Evolutionary conservation across 2,113 vertebrate genomes (phyloP).

Genomic region (Diadophis punctatus): DNA sequence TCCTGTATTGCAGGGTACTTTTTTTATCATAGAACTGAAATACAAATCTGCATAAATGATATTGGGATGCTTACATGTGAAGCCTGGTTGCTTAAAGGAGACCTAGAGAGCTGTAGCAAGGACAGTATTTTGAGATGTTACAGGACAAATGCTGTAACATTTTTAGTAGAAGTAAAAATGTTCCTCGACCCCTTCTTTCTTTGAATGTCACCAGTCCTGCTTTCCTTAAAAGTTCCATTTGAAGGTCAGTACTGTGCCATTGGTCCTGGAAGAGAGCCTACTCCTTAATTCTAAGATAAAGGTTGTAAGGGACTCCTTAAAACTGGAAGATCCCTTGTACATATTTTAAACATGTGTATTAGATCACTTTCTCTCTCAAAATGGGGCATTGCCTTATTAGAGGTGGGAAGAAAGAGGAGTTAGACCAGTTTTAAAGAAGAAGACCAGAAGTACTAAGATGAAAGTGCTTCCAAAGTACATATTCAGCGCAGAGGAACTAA

Average conservation of each 20-base stretch:
- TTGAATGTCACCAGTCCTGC: neutral
- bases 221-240: neutral
- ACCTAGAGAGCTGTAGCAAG: neutral
- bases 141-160: neutral
- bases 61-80: neutral
- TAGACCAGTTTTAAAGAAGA: neutral
- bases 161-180: neutral
- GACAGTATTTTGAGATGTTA: neutral
- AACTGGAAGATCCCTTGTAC: neutral
- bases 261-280: neutral
- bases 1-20: neutral
- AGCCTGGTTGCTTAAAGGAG: neutral
- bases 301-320: neutral
- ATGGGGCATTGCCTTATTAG: too few species aligned
- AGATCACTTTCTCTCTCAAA: neutral
- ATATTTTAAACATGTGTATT: neutral
- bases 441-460: neutral
- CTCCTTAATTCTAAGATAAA: neutral
- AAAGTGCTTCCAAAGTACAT: neutral
- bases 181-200: neutral
- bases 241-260: neutral
- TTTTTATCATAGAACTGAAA: neutral
- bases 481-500: neutral
- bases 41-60: neutral
- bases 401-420: neutral